Base-by-base conservation (phyloP, 2,113 vertebrate genomes). In the Cyprinodon tularosa region DNA sequence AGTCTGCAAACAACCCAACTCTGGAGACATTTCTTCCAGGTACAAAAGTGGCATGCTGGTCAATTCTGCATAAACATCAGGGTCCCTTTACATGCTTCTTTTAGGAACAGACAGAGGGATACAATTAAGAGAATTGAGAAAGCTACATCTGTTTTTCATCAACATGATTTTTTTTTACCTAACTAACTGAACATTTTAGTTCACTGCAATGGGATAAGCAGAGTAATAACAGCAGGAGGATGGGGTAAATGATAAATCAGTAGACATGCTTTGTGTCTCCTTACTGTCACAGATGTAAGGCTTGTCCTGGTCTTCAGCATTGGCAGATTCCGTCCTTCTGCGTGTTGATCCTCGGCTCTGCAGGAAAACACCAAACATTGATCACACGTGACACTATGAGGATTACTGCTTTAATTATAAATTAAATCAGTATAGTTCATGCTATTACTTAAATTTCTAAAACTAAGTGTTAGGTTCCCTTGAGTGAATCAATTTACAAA, bases 241-340 rank as follows among this genome's bases (percentile, higher is more conserved):
- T 37, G 61, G 69, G 57, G 20, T 3, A 83, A 40, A 10, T 6
- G 61, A 68, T 36, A 44, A n/a, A 59, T 75, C 38, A 68, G 14
- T 42, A 20, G 13, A 0, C 12, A 1, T 36, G 12, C 2, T 42
- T 53, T 59, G 29, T 64, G 39, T 42, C 22, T 39, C 38, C 97
- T 97, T 96, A 99, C 98, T 99, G 95, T 99, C 98, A 92, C 98
- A 99, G 94, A 99, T 96, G 91, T 98, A 99, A 81, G 98, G 98
- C 91, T 98, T 99, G 90, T 99, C 97, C 42, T 97, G 96, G 85
- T 99, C 97, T 36, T 99, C 98, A 37, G 84, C 92, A 80, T 94
- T 95, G 74, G 94, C 93, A 1, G 96, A 93, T 57, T 99, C 97
- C 4, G 96, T 94, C 89, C 95, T 96, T 91, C 96, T 96, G 78